phyloP scores from a whole-genome alignment of 2,888 invertebrate species.

The Melinopterus prodromus region DNA sequence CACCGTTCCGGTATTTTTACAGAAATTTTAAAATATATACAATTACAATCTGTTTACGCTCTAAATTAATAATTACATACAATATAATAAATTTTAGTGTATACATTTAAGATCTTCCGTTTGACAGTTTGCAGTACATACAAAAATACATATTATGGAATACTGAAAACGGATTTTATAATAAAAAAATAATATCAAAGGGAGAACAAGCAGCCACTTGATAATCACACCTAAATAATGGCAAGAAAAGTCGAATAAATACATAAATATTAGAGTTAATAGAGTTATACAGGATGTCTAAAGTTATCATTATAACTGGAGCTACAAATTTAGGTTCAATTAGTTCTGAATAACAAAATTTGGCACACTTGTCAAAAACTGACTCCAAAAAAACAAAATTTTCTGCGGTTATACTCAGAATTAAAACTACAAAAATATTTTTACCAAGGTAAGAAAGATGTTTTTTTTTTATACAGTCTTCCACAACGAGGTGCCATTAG shows the following conservation, averaged over 20 bases:
- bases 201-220: neutral
- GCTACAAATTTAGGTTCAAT: too few relatives aligned
- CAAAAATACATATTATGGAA: neutral
- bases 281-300: too few relatives aligned
- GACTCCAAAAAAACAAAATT: too few relatives aligned
- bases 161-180: constrained; percentile 4
- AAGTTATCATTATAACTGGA: too few relatives aligned
- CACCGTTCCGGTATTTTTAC: constrained; percentile 35
- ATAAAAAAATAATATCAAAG: neutral
- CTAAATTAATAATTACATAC: constrained; percentile 12
- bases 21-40: constrained; percentile 31
- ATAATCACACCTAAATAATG: neutral
- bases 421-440: too few relatives aligned
- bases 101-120: constrained; percentile 31
- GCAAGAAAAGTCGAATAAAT: neutral
- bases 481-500: too few relatives aligned
- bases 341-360: too few relatives aligned
- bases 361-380: too few relatives aligned
- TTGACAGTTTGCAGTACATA: constrained; percentile 35
- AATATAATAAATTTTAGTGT: constrained; percentile 6
- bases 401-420: too few relatives aligned
- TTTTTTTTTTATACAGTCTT: too few relatives aligned
- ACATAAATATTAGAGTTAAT: neutral
- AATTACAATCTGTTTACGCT: constrained; percentile 15
- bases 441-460: too few relatives aligned